Conservation (phyloP, 2,888 invertebrate genomes). For the Cyclophora punctaria region DNA sequence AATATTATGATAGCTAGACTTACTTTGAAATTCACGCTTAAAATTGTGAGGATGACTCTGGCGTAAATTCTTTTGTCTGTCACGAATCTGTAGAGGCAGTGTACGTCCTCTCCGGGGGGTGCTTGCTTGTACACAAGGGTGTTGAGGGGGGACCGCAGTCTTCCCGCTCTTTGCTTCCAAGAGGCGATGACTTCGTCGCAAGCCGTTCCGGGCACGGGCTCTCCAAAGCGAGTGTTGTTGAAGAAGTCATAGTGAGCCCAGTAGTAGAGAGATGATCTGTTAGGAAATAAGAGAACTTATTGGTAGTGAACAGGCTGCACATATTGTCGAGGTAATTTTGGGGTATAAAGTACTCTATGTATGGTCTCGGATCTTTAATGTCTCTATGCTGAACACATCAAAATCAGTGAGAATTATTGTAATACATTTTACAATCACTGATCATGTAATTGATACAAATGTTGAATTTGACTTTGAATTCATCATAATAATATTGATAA, state of each 20-base stretch:
- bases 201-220: conserved; percentile 84
- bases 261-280: conserved; percentile 90
- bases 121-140: conserved; percentile 90
- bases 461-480: no score
- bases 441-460: no score
- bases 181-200: conserved; percentile 93
- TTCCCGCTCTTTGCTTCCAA: conserved; percentile 85
- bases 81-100: conserved; percentile 88
- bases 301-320: not conserved
- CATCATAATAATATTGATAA: no score
- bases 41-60: conserved; percentile 84
- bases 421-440: not conserved
- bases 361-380: not conserved
- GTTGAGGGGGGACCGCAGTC: conserved; percentile 87
- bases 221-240: conserved; percentile 91
- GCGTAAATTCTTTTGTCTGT: conserved; percentile 88
- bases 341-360: not conserved
- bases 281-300: conserved; percentile 4
- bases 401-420: not conserved
- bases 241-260: conserved; percentile 97
- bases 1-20: conserved; percentile 2
- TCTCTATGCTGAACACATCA: no score
- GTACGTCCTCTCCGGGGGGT: conserved; percentile 81
- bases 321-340: not conserved
- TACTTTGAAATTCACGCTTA: conserved; percentile 87